Conservation (phyloP, 2,888 invertebrate genomes). For the Diploptera punctata region DNA sequence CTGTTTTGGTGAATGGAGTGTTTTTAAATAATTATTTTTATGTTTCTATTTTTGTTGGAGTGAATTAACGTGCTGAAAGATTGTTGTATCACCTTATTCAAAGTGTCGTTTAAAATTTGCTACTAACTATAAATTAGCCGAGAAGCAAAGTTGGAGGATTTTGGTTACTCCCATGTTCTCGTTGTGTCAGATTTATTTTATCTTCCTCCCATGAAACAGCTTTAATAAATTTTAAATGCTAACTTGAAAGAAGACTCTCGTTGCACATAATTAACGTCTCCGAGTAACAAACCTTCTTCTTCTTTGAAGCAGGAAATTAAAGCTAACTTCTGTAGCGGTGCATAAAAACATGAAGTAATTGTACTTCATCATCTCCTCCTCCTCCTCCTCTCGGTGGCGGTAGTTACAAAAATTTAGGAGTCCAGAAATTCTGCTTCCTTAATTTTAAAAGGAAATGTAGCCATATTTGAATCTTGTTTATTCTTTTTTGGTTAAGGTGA, state of each 20-base stretch:
- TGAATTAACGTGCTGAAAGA: too few species aligned
- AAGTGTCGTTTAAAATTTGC: not conserved
- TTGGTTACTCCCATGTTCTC: not conserved
- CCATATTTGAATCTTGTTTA: too few species aligned
- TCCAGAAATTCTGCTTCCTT: too few species aligned
- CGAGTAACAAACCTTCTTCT: slow-evolving; percentile 20
- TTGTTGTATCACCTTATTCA: too few species aligned
- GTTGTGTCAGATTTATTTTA: slow-evolving; percentile 15
- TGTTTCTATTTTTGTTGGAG: too few species aligned
- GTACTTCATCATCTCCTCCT: slow-evolving; percentile 1
- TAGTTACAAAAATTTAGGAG: too few species aligned
- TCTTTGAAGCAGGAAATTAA: slow-evolving; percentile 20
- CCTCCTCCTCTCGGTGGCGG: too few species aligned
- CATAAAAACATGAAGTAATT: slow-evolving; percentile 18
- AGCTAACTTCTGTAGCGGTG: slow-evolving; percentile 19
- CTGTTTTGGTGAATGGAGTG: too few species aligned
- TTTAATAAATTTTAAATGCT: slow-evolving; percentile 23
- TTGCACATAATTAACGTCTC: slow-evolving; percentile 12
- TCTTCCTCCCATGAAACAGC: slow-evolving; percentile 8
- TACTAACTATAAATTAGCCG: not conserved
- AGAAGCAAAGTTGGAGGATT: not conserved
- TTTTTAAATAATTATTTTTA: too few species aligned
- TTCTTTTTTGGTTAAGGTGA: too few species aligned
- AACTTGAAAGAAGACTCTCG: slow-evolving; percentile 7
- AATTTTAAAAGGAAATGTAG: too few species aligned